Evolutionary conservation across 2,888 invertebrate species (phyloP).

Genomic region (Marasmarcha lunaedactyla): DNA sequence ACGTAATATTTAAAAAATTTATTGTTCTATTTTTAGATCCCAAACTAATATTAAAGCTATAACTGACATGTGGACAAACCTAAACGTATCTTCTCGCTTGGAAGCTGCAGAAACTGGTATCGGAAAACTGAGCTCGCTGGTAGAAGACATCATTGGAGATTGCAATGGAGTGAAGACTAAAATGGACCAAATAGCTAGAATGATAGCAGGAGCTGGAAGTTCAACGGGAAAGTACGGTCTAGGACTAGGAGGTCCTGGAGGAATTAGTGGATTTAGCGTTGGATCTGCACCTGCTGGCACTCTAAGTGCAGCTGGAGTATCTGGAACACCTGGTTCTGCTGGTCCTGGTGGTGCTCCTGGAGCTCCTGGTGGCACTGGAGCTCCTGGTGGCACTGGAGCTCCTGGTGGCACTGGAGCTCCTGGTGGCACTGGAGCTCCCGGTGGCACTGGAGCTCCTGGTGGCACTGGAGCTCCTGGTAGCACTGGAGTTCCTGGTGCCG

Average conservation of each 20-base stretch:
- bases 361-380: background rate
- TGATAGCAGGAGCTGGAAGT: background rate
- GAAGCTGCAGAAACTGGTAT: constrained; percentile 74
- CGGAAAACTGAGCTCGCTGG: constrained; percentile 69
- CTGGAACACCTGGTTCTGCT: background rate
- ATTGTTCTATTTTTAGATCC: constrained; percentile 28
- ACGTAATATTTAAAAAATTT: too few relatives aligned
- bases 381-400: background rate
- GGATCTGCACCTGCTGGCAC: background rate
- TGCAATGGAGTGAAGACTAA: background rate
- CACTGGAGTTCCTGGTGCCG: background rate
- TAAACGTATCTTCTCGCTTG: constrained; percentile 73
- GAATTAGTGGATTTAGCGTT: background rate
- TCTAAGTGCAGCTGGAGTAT: background rate
- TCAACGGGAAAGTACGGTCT: background rate
- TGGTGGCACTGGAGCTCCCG: background rate
- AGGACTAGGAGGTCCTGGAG: background rate
- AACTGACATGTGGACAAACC: constrained; percentile 74
- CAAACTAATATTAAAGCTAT: constrained; percentile 57
- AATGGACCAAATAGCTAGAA: background rate
- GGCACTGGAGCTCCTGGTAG: background rate
- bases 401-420: background rate
- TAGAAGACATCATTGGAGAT: constrained; percentile 66
- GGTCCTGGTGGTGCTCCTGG: constrained; percentile 1
- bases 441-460: background rate